These are phyloP conservation scores for Drosophila micromelanica DNA, from an alignment of 1,140 invertebrate species.

Conservation along the genomic window DNA sequence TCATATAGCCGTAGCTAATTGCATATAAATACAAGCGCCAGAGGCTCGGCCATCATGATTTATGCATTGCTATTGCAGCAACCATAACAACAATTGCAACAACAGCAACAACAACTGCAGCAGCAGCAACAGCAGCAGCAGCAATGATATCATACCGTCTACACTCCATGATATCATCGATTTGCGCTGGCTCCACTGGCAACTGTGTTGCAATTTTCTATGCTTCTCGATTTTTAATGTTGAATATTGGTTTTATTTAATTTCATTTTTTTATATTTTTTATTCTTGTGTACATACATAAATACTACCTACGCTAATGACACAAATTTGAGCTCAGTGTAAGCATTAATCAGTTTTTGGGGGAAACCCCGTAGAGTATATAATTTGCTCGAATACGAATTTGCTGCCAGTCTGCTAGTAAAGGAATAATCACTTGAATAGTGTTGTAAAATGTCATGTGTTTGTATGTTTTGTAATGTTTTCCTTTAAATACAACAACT, in stretches of 20 bases:
- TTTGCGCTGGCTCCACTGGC: slow-evolving; percentile 18
- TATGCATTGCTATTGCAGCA: slow-evolving; percentile 28
- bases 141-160: slow-evolving; percentile 29
- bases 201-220: slow-evolving; percentile 23
- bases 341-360: background rate
- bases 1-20: slow-evolving; percentile 33
- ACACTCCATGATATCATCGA: slow-evolving; percentile 39
- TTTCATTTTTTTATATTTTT: background rate
- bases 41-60: slow-evolving; percentile 32
- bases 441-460: too few relatives aligned
- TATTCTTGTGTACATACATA: too few relatives aligned
- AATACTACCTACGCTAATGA: background rate
- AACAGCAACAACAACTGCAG: background rate
- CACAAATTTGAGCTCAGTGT: slow-evolving; percentile 1
- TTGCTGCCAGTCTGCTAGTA: too few relatives aligned
- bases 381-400: too few relatives aligned
- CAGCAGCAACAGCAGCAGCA: background rate
- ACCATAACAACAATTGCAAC: slow-evolving; percentile 4
- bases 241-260: background rate
- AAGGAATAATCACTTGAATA: too few relatives aligned
- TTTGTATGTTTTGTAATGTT: too few relatives aligned
- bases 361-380: background rate
- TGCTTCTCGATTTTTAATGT: background rate
- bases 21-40: slow-evolving; percentile 31
- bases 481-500: too few relatives aligned